Conservation (phyloP, 2,113 vertebrate genomes). For the Entomyzon cyanotis region DNA sequence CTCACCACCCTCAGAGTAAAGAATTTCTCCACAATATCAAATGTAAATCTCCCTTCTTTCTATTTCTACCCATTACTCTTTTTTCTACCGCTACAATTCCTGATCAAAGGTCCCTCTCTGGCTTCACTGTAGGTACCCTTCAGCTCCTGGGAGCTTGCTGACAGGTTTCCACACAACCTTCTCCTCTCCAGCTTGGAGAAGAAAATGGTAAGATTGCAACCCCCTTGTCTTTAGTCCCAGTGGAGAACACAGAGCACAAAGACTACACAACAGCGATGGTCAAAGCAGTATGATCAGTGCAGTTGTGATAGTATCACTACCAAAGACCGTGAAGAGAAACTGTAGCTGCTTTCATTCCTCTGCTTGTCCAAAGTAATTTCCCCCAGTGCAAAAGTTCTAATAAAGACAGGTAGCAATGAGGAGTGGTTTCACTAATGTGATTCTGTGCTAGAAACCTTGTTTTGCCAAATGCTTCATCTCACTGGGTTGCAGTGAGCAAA, state of each 20-base stretch:
- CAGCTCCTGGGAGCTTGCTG: not conserved
- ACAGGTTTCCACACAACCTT: not conserved
- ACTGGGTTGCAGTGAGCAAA: not conserved
- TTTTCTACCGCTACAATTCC: not conserved
- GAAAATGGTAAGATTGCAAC: not conserved
- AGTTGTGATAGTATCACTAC: not conserved
- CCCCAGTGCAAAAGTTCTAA: not conserved
- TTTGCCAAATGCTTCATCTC: not conserved
- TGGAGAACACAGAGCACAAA: not conserved
- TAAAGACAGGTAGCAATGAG: not conserved
- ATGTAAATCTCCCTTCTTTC: rapidly evolving
- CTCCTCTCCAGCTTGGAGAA: not conserved
- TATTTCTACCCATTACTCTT: not conserved
- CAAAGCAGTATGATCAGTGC: not conserved
- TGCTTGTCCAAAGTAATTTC: not conserved
- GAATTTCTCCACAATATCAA: not conserved
- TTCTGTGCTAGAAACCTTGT: not conserved
- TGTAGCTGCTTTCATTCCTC: not conserved
- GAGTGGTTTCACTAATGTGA: not conserved
- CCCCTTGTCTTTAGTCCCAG: not conserved
- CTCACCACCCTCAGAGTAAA: not conserved
- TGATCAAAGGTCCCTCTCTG: not conserved
- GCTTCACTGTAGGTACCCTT: not conserved
- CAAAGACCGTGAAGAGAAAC: not conserved
- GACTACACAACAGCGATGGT: not conserved